Evolutionary conservation across 2,888 invertebrate genomes (phyloP).

Genomic region (Andricus curvator): DNA sequence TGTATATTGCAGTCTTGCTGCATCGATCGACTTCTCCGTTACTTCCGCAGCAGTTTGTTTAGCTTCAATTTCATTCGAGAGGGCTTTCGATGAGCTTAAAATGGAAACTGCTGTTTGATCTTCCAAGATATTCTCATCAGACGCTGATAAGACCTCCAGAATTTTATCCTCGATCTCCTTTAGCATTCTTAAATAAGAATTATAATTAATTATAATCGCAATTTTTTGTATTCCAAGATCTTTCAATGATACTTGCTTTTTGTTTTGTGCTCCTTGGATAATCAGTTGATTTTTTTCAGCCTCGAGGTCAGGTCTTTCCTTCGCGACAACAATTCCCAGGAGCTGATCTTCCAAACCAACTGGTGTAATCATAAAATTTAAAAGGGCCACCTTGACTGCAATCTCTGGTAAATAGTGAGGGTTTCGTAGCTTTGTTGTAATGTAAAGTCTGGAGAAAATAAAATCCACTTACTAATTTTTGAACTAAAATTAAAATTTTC

Average conservation of each 20-base stretch:
- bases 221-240: not conserved
- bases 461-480: not conserved
- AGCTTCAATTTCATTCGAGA: conserved; percentile 93
- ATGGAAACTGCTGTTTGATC: conserved; percentile 93
- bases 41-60: conserved; percentile 94
- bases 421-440: conserved; percentile 95
- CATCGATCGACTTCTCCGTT: conserved; percentile 94
- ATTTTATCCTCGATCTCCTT: conserved; percentile 96
- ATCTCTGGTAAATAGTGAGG: conserved; percentile 97
- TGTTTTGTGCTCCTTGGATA: conserved; percentile 92
- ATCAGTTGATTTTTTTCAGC: conserved; percentile 94
- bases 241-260: conserved; percentile 77
- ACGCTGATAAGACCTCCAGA: conserved; percentile 86
- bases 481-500: not conserved
- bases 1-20: conserved; percentile 89
- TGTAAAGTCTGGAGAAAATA: conserved; percentile 85
- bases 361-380: conserved; percentile 96
- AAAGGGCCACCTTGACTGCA: conserved; percentile 93
- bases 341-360: conserved; percentile 94
- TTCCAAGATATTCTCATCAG: conserved; percentile 91
- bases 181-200: conserved; percentile 80
- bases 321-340: conserved; percentile 93
- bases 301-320: conserved; percentile 94
- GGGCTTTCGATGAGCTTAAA: conserved; percentile 92
- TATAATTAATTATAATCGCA: not conserved